Percentiles rank a stretch among this genome's conserved stretches.
Conservation (phyloP, 2,113 vertebrate genomes). For the Ctenodactylus gundi region DNA sequence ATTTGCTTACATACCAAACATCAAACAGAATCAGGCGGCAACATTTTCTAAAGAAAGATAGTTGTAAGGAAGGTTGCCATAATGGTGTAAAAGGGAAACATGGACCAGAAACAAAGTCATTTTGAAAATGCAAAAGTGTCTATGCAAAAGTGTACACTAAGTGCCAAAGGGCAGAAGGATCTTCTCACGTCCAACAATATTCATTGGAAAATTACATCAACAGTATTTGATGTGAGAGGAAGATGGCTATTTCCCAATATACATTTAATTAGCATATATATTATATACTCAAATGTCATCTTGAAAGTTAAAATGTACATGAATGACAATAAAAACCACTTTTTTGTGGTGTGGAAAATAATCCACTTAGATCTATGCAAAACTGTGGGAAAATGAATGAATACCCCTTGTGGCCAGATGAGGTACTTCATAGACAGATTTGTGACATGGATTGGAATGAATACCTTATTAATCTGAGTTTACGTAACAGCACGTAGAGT, state of each 20-base stretch:
- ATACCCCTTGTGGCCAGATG: not conserved
- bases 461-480: constrained; percentile 59
- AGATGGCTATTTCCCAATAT: not conserved
- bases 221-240: not conserved
- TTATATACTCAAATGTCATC: not conserved
- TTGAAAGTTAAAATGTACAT: constrained; percentile 31
- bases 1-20: not conserved
- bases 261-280: not conserved
- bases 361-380: not conserved
- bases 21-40: not conserved
- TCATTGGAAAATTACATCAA: not conserved
- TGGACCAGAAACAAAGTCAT: not conserved
- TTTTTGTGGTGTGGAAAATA: constrained; percentile 60
- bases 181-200: constrained; percentile 11
- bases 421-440: not conserved
- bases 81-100: constrained; percentile 1
- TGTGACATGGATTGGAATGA: not conserved
- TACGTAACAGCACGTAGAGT: constrained; percentile 70
- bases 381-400: constrained; percentile 53
- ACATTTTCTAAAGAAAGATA: not conserved
- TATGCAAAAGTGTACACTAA: not conserved
- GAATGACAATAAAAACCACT: not conserved
- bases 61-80: not conserved
- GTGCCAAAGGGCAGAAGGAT: constrained; percentile 42
- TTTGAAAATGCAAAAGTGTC: not conserved